phyloP scores from a whole-genome alignment of 2,888 invertebrate species.

The Drosophila neutralis region DNA sequence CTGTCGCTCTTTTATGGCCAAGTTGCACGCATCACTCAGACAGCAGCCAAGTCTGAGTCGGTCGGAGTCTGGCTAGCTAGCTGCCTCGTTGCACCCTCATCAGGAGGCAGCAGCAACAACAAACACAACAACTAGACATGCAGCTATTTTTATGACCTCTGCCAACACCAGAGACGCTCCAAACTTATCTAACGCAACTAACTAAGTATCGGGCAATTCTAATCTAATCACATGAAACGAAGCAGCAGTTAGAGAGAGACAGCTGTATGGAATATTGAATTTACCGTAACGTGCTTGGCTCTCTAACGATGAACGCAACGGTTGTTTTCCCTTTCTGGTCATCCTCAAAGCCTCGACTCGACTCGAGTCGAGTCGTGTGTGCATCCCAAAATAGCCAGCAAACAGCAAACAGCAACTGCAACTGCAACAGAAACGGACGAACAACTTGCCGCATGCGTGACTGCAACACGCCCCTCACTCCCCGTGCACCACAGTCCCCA shows the following conservation, averaged over 20 bases:
- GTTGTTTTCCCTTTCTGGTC: constrained; percentile 84
- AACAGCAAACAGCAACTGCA: constrained; percentile 12
- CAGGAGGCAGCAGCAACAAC: constrained; percentile 18
- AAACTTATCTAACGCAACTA: constrained; percentile 72
- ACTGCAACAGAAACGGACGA: constrained; percentile 20
- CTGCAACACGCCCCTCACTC: constrained; percentile 48
- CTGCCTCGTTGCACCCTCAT: constrained; percentile 34
- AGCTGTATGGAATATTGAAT: constrained; percentile 20
- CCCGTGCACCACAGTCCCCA: neutral
- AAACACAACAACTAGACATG: constrained; percentile 12
- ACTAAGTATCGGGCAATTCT: constrained; percentile 72
- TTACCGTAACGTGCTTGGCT: constrained; percentile 55
- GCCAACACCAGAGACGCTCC: constrained; percentile 62
- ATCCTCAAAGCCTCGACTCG: constrained; percentile 37
- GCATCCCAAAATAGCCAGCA: constrained; percentile 70
- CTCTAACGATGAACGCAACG: constrained; percentile 73
- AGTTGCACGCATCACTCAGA: constrained; percentile 77
- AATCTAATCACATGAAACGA: constrained; percentile 69
- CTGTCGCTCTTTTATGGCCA: constrained; percentile 75
- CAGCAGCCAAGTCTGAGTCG: constrained; percentile 33
- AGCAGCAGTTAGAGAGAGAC: constrained; percentile 7
- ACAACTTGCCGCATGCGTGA: constrained; percentile 65
- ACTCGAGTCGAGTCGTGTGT: constrained; percentile 34
- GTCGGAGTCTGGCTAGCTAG: neutral
- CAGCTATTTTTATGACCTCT: constrained; percentile 76